Evolutionary conservation across 2,797 vertebrate genomes (phyloP).

Genomic region (Iguana delicatissima): DNA sequence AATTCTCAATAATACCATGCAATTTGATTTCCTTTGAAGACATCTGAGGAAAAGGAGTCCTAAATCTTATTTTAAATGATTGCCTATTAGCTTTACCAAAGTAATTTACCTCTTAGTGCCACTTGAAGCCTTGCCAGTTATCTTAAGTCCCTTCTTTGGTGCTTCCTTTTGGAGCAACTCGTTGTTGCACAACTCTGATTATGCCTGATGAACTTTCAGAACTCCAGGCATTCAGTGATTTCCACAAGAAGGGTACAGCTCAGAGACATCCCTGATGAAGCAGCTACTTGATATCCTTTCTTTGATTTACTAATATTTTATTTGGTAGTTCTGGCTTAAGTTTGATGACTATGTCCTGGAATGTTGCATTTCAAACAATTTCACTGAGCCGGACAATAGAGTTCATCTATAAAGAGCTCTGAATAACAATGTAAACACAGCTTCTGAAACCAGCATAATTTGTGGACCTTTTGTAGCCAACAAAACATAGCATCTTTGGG

Average conservation of each 20-base stretch:
- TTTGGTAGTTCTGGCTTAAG: not conserved
- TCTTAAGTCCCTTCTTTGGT: conserved; percentile 54
- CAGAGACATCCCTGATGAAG: not conserved
- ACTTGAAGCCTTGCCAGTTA: conserved; percentile 50
- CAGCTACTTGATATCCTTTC: not conserved
- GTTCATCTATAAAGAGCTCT: not conserved
- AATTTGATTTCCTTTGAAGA: conserved; percentile 51
- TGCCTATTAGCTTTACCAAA: conserved; percentile 55
- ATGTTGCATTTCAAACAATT: not conserved
- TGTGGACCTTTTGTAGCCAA: conserved; percentile 48
- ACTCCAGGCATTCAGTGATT: conserved; percentile 42
- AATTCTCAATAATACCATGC: conserved; percentile 47
- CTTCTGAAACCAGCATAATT: conserved; percentile 49
- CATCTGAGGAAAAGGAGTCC: conserved; percentile 36
- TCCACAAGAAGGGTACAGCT: conserved; percentile 33
- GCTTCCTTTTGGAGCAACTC: conserved; percentile 49
- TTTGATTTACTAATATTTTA: not conserved
- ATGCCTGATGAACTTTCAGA: conserved; percentile 64
- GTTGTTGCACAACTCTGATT: not conserved
- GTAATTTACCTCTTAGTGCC: conserved; percentile 61
- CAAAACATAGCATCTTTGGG: conserved; percentile 66
- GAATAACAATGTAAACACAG: conserved; percentile 31
- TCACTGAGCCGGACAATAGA: not conserved
- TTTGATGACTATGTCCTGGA: not conserved
- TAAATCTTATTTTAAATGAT: conserved; percentile 64